phyloP scores from a whole-genome alignment of 1,140 invertebrate species.

The Drosophila littoralis region DNA sequence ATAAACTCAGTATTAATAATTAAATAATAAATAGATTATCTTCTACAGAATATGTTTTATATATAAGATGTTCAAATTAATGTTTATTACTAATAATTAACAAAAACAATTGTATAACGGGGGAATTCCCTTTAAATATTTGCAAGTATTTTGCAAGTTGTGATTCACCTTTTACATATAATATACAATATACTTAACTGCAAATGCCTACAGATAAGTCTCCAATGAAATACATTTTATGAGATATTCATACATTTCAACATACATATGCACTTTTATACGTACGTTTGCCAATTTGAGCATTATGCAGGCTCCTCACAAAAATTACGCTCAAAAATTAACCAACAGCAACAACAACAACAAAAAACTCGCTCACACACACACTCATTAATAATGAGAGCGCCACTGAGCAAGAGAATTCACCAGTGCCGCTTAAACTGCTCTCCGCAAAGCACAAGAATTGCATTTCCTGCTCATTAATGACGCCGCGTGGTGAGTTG shows the following conservation, averaged over 20 bases:
- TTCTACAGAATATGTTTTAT: too few relatives aligned
- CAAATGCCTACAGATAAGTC: constrained; percentile 6
- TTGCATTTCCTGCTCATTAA: constrained; percentile 76
- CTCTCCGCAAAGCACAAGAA: constrained; percentile 48
- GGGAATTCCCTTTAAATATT: constrained; percentile 3
- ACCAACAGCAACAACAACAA: constrained; percentile 31
- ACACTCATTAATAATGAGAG: constrained; percentile 39
- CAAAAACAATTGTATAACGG: background rate
- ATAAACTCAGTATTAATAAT: constrained; percentile 1
- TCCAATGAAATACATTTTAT: constrained; percentile 7
- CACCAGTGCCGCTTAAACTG: constrained; percentile 32
- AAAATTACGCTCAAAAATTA: constrained; percentile 43
- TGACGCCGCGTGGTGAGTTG: constrained; percentile 62
- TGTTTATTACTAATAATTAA: background rate
- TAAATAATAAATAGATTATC: background rate
- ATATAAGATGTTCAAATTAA: background rate
- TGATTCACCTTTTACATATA: background rate
- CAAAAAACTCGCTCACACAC: constrained; percentile 26
- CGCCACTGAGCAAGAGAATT: constrained; percentile 18
- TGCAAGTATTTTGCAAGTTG: background rate
- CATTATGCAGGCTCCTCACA: constrained; percentile 6
- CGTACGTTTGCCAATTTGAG: constrained; percentile 4
- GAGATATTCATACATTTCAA: background rate
- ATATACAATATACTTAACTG: background rate
- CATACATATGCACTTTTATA: background rate